Percentiles rank a stretch among this genome's conserved stretches.
phyloP scores from a whole-genome alignment of 2,888 invertebrate genomes.

The Iselma pallidipennis region DNA sequence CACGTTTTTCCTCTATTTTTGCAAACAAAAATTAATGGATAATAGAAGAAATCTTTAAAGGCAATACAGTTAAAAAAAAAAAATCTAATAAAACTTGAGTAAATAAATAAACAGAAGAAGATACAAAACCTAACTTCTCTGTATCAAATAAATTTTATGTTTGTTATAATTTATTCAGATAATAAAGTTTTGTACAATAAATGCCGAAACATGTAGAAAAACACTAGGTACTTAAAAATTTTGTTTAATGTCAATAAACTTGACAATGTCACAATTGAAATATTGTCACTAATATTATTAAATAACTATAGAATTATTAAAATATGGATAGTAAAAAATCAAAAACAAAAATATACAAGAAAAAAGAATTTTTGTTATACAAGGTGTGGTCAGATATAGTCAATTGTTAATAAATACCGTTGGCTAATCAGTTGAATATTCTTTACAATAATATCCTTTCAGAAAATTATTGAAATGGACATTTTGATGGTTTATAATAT shows the following conservation, averaged over 20 bases:
- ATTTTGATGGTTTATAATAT: background rate
- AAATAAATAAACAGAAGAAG: background rate
- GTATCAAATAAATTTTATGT: background rate
- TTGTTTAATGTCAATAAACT: conserved; percentile 17
- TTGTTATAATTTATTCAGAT: background rate
- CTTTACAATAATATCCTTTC: background rate
- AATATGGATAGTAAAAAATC: background rate
- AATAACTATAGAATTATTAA: background rate
- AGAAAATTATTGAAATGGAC: background rate
- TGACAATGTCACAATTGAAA: conserved; percentile 13
- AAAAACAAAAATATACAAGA: background rate
- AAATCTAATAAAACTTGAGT: background rate
- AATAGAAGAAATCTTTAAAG: background rate
- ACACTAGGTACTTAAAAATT: background rate
- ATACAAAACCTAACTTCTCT: background rate
- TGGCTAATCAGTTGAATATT: background rate
- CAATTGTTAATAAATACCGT: background rate
- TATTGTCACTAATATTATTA: background rate
- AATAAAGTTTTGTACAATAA: background rate
- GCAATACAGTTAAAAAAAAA: background rate
- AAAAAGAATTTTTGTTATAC: background rate
- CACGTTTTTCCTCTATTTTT: background rate
- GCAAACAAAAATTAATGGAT: background rate
- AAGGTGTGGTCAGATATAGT: background rate
- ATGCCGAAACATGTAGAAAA: background rate